Evolutionary conservation across 2,888 invertebrate species (phyloP), one percentile per base, ranked within the genome.

Genomic region (Pyrrhia umbra): DNA sequence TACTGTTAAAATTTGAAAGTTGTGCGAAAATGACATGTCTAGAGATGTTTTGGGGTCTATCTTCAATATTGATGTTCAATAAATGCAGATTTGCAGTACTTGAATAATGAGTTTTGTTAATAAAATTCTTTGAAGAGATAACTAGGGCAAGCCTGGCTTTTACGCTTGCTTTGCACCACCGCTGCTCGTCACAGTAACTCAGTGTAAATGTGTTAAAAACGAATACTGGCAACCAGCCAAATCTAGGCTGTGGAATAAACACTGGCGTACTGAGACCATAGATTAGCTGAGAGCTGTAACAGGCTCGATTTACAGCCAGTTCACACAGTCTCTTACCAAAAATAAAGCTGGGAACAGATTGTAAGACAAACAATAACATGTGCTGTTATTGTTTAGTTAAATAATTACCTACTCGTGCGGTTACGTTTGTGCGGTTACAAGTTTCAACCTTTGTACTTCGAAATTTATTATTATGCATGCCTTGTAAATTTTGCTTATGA

Each of bases 201-300:
- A 20, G 8, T 46, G 30, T 21, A 30, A 52, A 37, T 6, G 5
- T 2, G 6, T 25, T 20, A 27, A 55, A 25, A 27, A 56, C 3
- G 1, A 4, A 57, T 39, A 20, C 30, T 42, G 56, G 60, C 59
- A 16, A 23, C 13, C 21, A n/a, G 23, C 58, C 42, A 43, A 59
- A 23, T 34, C 9, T 6, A 15, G n/a, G 2, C 8, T 18, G 34
- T n/a, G 42, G 13, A n/a, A 2, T 23, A 16, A n/a, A 56, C 21
- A 42, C 6, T 21, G 10, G 10, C n/a, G n/a, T n/a, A 42, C 55
- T 1, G 30, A 25, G 15, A 25, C n/a, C 15, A 27, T 2, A 57
- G 13, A 27, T 13, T 15, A 4, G 20, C 39, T 18, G 6, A 25
- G n/a, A n/a, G 6, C 25, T 20, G 37, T 57, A 25, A 20, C 9